Conservation (phyloP, 2,797 vertebrate genomes). For the Syngnathus acus region DNA sequence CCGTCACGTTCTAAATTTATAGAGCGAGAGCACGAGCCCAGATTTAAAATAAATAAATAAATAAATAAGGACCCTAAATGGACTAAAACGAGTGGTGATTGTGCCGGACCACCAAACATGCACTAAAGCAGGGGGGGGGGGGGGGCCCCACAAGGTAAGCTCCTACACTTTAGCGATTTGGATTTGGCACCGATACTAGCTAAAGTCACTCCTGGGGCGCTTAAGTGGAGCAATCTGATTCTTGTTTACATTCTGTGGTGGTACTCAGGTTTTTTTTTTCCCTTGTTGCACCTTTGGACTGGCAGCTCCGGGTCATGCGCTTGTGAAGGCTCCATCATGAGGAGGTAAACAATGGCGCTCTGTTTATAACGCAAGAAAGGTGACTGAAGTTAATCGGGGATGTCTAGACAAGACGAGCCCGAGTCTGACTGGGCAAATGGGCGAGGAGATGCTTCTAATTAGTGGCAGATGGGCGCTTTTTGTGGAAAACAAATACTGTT, state of each 20-base stretch:
- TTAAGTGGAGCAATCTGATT: constrained; percentile 46
- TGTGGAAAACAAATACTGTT: background rate
- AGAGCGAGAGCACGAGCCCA: constrained; percentile 20
- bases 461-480: background rate
- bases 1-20: constrained; percentile 58
- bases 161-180: too few relatives aligned
- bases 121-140: too few relatives aligned
- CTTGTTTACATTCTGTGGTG: constrained; percentile 36
- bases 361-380: constrained; percentile 11
- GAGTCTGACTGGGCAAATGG: constrained; percentile 16
- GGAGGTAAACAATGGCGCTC: constrained; percentile 15
- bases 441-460: background rate
- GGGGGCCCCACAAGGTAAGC: too few relatives aligned
- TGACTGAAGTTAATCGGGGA: constrained; percentile 14
- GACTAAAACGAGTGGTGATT: constrained; percentile 30
- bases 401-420: constrained; percentile 36
- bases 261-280: constrained; percentile 18
- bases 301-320: constrained; percentile 42
- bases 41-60: constrained; percentile 25
- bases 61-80: constrained; percentile 42
- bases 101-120: background rate
- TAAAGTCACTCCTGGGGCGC: constrained; percentile 14
- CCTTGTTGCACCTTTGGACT: constrained; percentile 18
- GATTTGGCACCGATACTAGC: constrained; percentile 17
- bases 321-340: constrained; percentile 25